Conservation (phyloP, 2,113 vertebrate genomes). For the Neofelis nebulosa region DNA sequence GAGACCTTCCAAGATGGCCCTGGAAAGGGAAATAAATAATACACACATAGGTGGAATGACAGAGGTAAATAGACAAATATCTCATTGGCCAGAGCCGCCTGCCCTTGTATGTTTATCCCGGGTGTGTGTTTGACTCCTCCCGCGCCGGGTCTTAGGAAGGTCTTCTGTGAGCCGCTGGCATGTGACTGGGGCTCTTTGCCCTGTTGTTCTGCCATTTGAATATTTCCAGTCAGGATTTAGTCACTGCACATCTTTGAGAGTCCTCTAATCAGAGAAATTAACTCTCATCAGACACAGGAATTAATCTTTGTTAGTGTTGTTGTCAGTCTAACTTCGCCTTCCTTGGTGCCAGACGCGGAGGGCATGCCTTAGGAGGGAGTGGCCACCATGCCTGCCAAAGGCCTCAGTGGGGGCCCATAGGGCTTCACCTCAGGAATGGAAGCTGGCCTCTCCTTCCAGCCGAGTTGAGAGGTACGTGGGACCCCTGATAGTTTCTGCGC, state of each 20-base stretch:
- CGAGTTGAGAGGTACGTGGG: accelerated
- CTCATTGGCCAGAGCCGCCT: not conserved
- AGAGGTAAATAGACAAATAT: not conserved
- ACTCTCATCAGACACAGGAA: slow-evolving; percentile 74
- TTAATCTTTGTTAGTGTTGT: slow-evolving; percentile 76
- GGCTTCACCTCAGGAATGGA: not conserved
- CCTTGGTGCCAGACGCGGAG: not conserved
- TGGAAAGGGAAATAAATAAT: not conserved
- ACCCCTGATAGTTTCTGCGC: not conserved
- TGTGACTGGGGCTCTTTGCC: slow-evolving; percentile 4
- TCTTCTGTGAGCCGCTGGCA: not conserved
- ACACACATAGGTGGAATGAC: not conserved
- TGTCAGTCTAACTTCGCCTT: slow-evolving; percentile 67
- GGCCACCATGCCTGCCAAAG: not conserved
- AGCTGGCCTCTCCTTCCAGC: not conserved
- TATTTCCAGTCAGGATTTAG: slow-evolving; percentile 66
- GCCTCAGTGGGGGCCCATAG: not conserved
- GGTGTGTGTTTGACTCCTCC: not conserved
- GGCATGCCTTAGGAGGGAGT: not conserved
- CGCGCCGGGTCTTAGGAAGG: not conserved
- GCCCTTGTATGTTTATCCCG: not conserved
- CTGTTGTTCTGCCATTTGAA: not conserved
- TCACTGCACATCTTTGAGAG: slow-evolving; percentile 56
- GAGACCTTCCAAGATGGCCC: slow-evolving; percentile 12
- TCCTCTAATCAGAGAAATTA: slow-evolving; percentile 77